These are phyloP conservation scores for Archivesica marissinica DNA, from an alignment of 1,140 invertebrate species.

Conservation along the genomic window DNA sequence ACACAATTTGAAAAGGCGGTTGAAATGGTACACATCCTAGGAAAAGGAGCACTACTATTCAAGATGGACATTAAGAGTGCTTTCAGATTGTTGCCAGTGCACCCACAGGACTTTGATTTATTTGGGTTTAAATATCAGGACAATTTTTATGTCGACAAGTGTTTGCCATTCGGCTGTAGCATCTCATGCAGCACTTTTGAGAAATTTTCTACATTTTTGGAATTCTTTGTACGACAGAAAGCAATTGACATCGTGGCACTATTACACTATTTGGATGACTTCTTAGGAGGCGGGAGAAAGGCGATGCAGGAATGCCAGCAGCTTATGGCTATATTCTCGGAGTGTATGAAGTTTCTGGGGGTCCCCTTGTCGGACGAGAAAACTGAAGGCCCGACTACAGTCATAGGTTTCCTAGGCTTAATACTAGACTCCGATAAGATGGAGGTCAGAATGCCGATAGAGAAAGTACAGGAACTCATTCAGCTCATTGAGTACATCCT, in stretches of 20 bases:
- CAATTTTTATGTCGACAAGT: conserved; percentile 38
- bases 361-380: no score
- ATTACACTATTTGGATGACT: conserved; percentile 44
- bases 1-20: conserved; percentile 60
- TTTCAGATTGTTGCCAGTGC: conserved; percentile 36
- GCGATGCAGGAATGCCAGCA: no score
- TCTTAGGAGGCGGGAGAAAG: conserved; percentile 20
- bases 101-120: conserved; percentile 29
- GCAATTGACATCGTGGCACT: no score
- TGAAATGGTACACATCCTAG: conserved; percentile 41
- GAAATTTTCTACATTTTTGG: conserved; percentile 34
- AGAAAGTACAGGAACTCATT: no score
- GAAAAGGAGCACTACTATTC: neutral
- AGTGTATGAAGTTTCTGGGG: no score
- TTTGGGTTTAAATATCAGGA: neutral
- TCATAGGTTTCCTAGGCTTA: no score
- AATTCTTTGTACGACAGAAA: no score
- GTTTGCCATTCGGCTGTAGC: neutral
- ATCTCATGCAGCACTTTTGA: conserved; percentile 7
- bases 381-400: neutral
- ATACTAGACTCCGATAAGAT: no score
- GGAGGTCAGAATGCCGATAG: no score
- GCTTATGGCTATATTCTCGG: no score
- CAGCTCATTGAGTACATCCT: no score
- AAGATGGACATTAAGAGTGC: conserved; percentile 54